Evolutionary conservation across 2,888 invertebrate genomes (phyloP).

Genomic region (Branchellion lobata): DNA sequence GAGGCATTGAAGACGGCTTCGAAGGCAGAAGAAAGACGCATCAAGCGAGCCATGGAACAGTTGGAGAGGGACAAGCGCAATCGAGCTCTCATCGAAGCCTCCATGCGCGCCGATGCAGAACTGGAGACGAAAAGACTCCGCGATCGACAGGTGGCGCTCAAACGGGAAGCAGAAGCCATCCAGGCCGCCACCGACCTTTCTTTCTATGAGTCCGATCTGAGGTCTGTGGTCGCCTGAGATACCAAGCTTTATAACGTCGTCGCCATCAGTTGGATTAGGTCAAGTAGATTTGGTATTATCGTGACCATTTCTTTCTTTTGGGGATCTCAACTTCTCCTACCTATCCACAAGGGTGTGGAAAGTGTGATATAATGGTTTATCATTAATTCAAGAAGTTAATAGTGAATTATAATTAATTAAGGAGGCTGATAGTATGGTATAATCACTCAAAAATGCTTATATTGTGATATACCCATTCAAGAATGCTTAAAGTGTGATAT

Average conservation of each 20-base stretch:
- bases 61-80: slow-evolving; percentile 32
- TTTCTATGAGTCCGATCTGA: slow-evolving; percentile 36
- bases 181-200: slow-evolving; percentile 17
- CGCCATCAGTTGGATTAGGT: not conserved
- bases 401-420: too few species aligned
- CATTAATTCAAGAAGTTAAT: too few species aligned
- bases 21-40: slow-evolving; percentile 17
- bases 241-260: not conserved
- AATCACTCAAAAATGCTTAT: too few species aligned
- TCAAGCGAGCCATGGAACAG: slow-evolving; percentile 39
- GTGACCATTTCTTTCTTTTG: too few species aligned
- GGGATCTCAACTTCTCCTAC: too few species aligned
- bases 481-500: too few species aligned
- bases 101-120: not conserved
- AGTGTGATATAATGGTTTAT: too few species aligned
- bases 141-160: not conserved
- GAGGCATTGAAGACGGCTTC: not conserved
- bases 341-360: too few species aligned
- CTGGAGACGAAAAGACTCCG: not conserved
- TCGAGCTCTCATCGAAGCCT: slow-evolving; percentile 12
- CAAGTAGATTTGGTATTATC: not conserved
- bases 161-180: slow-evolving; percentile 23
- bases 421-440: too few species aligned
- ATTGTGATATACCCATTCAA: too few species aligned
- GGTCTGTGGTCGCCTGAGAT: not conserved